Percentiles rank a stretch among this genome's conserved stretches.
Conservation (phyloP, 1,140 invertebrate species). For the Anoplophora glabripennis region DNA sequence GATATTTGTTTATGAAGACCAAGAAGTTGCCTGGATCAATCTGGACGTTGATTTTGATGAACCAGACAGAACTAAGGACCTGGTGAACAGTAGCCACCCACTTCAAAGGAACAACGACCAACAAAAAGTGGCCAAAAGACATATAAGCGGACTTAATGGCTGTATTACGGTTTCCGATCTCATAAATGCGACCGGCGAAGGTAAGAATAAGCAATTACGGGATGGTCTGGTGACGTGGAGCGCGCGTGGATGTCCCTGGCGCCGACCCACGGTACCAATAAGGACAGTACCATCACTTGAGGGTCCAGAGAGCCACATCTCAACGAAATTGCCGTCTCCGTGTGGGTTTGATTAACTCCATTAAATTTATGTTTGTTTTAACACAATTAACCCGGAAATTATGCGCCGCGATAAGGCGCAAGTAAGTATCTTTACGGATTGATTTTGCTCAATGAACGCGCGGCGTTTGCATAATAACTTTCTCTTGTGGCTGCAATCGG, state of each 20-base stretch:
- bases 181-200: no score
- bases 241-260: constrained; percentile 2
- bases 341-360: constrained; percentile 8
- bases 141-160: no score
- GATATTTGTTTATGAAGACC: no score
- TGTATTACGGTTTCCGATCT: no score
- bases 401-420: neutral
- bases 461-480: constrained; percentile 4
- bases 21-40: no score
- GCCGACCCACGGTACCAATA: constrained; percentile 5
- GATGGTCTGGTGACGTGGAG: neutral
- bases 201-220: no score
- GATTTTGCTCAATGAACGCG: neutral
- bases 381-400: constrained; percentile 7
- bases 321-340: neutral
- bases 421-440: neutral
- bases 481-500: neutral
- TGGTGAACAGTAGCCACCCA: no score
- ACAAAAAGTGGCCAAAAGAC: no score
- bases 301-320: neutral
- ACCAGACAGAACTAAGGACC: no score
- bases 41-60: no score
- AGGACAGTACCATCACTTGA: constrained; percentile 2
- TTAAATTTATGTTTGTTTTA: constrained; percentile 9
- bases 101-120: no score